These are phyloP conservation scores for Nemoura dubitans DNA, from an alignment of 2,888 invertebrate genomes.

Conservation along the genomic window DNA sequence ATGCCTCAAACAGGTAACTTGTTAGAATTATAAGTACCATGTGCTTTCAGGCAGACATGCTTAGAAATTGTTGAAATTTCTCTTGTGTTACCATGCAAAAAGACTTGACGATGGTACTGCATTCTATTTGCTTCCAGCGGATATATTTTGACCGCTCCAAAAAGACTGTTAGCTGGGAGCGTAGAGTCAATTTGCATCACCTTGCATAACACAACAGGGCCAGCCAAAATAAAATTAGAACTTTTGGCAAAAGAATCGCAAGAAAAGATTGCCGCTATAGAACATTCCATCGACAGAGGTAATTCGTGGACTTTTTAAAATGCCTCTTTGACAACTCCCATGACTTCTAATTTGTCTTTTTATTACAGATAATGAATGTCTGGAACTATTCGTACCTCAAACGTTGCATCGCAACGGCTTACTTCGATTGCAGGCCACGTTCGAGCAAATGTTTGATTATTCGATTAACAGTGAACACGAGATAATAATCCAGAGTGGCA, in stretches of 20 bases:
- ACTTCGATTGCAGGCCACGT: constrained; percentile 51
- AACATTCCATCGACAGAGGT: constrained; percentile 44
- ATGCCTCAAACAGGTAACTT: constrained; percentile 14
- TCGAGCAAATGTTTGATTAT: constrained; percentile 59
- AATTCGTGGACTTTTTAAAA: not conserved
- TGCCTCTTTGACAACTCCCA: not conserved
- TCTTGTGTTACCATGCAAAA: too few species aligned
- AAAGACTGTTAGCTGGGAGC: constrained; percentile 48
- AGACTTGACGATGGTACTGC: too few species aligned
- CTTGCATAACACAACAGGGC: constrained; percentile 48
- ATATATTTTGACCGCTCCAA: constrained; percentile 50
- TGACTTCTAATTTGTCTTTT: not conserved
- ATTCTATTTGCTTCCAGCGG: constrained; percentile 44
- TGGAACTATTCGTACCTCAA: constrained; percentile 45
- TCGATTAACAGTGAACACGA: constrained; percentile 59
- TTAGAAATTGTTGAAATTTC: not conserved
- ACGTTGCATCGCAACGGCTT: constrained; percentile 42
- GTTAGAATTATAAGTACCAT: too few species aligned
- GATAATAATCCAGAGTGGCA: constrained; percentile 64
- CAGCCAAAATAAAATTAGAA: constrained; percentile 47
- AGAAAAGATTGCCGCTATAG: constrained; percentile 44
- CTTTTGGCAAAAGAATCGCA: constrained; percentile 45
- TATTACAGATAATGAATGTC: constrained; percentile 29
- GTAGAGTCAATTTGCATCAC: constrained; percentile 50
- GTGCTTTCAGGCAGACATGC: not conserved